Evolutionary conservation across 37 sponge, comb jelly and placozoan genomes (phyloP).

Genomic region (Haliclona indistincta): DNA sequence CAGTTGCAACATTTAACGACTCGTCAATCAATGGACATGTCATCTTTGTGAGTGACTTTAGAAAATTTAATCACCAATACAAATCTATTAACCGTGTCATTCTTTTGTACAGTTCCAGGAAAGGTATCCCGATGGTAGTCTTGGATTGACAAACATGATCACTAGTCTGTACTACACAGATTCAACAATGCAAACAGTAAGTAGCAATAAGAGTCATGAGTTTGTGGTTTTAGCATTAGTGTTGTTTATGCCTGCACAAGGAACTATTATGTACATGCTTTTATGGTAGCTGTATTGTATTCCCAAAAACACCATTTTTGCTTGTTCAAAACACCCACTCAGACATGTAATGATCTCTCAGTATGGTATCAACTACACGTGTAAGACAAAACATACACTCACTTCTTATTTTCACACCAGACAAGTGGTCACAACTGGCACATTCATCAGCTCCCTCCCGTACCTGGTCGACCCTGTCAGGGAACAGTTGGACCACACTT

Average conservation of each 20-base stretch:
- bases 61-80: neutral
- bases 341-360: no score
- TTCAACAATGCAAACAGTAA: neutral
- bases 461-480: neutral
- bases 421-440: slow-evolving; percentile 64
- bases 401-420: neutral
- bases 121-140: neutral
- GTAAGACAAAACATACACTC: neutral
- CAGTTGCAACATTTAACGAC: slow-evolving; percentile 35
- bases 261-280: no score
- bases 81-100: neutral
- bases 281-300: no score
- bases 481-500: slow-evolving; percentile 53
- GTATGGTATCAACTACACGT: no score
- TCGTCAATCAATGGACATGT: slow-evolving; percentile 20
- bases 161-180: slow-evolving; percentile 30
- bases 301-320: no score
- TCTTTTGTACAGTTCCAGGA: slow-evolving; percentile 20
- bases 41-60: slow-evolving; percentile 33
- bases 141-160: slow-evolving; percentile 34
- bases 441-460: slow-evolving; percentile 23
- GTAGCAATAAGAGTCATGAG: no score
- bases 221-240: no score
- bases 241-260: no score
- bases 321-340: no score